These are phyloP conservation scores for Calliphora vomitoria DNA, from an alignment of 2,888 invertebrate genomes.

Conservation along the genomic window DNA sequence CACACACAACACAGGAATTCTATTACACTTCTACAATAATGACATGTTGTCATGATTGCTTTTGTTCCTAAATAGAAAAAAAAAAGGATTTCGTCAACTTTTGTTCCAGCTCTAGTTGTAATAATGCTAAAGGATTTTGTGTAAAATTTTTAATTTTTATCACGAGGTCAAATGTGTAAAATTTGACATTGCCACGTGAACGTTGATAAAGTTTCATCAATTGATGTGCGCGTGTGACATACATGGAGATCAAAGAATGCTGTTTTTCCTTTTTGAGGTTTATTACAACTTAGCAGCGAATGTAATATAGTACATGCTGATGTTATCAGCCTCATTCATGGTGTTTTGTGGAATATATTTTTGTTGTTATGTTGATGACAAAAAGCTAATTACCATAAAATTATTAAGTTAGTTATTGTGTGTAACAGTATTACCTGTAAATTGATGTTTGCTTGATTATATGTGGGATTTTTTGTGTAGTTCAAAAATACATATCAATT, in stretches of 20 bases:
- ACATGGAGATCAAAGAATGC: conserved; percentile 23
- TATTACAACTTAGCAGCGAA: conserved; percentile 16
- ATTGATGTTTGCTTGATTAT: conserved; percentile 8
- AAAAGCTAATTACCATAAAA: conserved; percentile 52
- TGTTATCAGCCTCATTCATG: conserved; percentile 15
- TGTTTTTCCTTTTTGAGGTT: not conserved
- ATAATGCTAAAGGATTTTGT: conserved; percentile 5
- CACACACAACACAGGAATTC: not conserved
- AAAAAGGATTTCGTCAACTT: not conserved
- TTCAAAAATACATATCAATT: no score
- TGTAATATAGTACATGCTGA: conserved; percentile 2
- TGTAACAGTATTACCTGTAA: not conserved
- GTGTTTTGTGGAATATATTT: not conserved
- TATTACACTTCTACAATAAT: conserved; percentile 30
- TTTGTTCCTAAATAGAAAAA: not conserved
- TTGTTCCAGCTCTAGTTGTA: not conserved
- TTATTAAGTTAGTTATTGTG: conserved; percentile 46
- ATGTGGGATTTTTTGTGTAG: not conserved
- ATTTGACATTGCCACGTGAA: not conserved
- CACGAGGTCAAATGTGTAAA: not conserved
- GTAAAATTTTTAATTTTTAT: conserved; percentile 8
- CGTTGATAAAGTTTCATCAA: not conserved
- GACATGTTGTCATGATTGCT: conserved; percentile 37
- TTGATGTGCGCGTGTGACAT: not conserved
- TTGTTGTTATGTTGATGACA: conserved; percentile 1